Base-by-base conservation (phyloP, 2,888 invertebrate species). In the Epirrita christyi region DNA sequence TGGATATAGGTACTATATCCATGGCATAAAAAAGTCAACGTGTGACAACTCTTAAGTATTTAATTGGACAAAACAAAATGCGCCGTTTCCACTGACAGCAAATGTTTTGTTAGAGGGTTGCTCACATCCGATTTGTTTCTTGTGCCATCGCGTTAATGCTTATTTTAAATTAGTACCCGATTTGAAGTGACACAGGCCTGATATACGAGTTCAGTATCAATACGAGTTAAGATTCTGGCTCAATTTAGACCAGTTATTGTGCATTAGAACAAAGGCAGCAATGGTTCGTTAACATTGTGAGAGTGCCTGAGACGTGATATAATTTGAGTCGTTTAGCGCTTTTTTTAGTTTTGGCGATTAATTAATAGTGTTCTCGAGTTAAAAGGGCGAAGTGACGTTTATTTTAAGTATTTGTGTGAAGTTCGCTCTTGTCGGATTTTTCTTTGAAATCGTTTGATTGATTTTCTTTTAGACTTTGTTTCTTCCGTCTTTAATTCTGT, bases 271-370 rank as follows among this genome's bases (percentile, higher is more conserved):
- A 89, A 88, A 91, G 87, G 74, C 61, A 63, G 77, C 78, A 80
- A 88, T 86, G 89, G 85, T 79, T 88, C 87, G 84, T 85, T 89
- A 84, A 86, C 72, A 73, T 68, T 69, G 65, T 61, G 64, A 52
- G 59, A 52, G 63, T 65, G 51, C 59, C 63, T 64, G 63, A 8
- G 75, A 80, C 78, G 79, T 76, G 72, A 72, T 70, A 72, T 75
- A 81, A 78, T 80, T 72, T 73, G 72, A 67, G 74, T 66, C 72
- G 72, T 75, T 78, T 74, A 72, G 70, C 67, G 67, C 71, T 71
- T 71, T 75, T 68, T 76, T 75, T 70, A 67, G 67, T 70, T 63
- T 65, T 46, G 64, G 67, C 78, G 59, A 78, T 76, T 76, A 74
- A 81, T 82, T 74, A 78, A 74, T 76, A 71, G 71, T 55, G 66